Base-by-base conservation (phyloP, 2,797 vertebrate genomes). In the Perodicticus potto region DNA sequence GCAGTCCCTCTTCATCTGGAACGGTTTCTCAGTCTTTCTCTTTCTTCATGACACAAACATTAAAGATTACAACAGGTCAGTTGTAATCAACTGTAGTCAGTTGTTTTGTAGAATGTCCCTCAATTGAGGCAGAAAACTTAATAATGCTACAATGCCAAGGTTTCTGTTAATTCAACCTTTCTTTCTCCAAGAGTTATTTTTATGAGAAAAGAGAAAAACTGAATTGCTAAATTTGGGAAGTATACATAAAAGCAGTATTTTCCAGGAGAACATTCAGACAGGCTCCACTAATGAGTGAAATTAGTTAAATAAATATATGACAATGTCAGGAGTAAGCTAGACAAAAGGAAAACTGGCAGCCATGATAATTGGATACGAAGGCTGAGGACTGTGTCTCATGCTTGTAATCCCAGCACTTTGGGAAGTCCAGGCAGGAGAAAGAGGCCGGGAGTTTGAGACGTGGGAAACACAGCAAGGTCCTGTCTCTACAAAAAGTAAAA, bases 111-210 rank as follows among this genome's bases (percentile, higher is more conserved):
- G 45, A 70, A 78, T 69, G 37, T 77, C n/a, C 43, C 63, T 69
- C 88, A 74, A 72, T 78, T 84, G 37, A 82, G 32, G 17, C 40
- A 92, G 74, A 69, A 88, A 96, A 83, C 13, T 22, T 29, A 69
- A 8, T 53, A 61, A 94, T 13, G 83, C 59, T 84, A 20, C 69
- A 89, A 86, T 86, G 59, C 13, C 34, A 82, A 84, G 37, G 80
- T 49, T 53, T 59, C 76, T 80, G 63, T 89, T 76, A 86, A 91
- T 92, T 76, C 32, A 45, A 61, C 17, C 43, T 45, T 87, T 95
- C 27, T 92, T 93, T 97, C 37, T 78, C 20, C 20, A 95, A 84
- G 37, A 91, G 87, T 72, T 91, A 63, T 23, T 86, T 94, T 96
- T 92, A 87, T 5, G 78, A 59, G 5, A 85, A 85, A 86, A 93